Evolutionary conservation across 2,797 vertebrate genomes (phyloP).

Genomic region (Bryconaethiops microstoma): DNA sequence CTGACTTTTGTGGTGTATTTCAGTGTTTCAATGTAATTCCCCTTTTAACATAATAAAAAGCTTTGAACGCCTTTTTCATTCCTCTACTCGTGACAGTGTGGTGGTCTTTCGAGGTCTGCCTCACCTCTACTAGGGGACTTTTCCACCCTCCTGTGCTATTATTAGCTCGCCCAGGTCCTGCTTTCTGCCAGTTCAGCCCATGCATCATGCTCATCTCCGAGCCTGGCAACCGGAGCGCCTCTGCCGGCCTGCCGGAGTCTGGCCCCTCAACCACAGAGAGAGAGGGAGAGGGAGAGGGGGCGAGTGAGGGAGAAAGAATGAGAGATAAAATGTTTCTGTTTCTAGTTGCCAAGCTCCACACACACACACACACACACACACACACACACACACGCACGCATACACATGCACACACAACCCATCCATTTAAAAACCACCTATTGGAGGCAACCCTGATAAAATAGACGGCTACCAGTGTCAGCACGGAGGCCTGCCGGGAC

Average conservation of each 20-base stretch:
- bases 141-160: neutral
- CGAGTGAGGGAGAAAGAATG: slow-evolving; percentile 26
- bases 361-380: neutral
- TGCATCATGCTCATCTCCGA: neutral
- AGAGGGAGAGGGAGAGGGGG: slow-evolving; percentile 16
- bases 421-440: slow-evolving; percentile 47
- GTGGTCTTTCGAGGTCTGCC: neutral
- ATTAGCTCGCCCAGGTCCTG: neutral
- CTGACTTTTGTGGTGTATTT: too few species aligned
- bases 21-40: too few species aligned
- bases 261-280: slow-evolving; percentile 34
- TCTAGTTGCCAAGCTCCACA: slow-evolving; percentile 21
- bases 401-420: slow-evolving; percentile 17
- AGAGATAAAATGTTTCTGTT: slow-evolving; percentile 41
- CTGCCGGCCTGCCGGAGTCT: slow-evolving; percentile 35
- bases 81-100: neutral
- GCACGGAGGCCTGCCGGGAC: slow-evolving; percentile 55
- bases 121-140: slow-evolving; percentile 3
- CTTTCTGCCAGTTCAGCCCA: neutral
- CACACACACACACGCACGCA: too few species aligned
- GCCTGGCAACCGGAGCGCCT: neutral
- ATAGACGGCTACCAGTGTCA: slow-evolving; percentile 45
- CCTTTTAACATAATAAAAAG: too few species aligned
- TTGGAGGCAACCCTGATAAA: slow-evolving; percentile 42
- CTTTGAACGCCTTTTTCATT: neutral